A percentile compares a stretch with the other conserved stretches of the same genome.
Evolutionary conservation across 2,888 invertebrate genomes (phyloP).

Genomic region (Callimorpha dominula): DNA sequence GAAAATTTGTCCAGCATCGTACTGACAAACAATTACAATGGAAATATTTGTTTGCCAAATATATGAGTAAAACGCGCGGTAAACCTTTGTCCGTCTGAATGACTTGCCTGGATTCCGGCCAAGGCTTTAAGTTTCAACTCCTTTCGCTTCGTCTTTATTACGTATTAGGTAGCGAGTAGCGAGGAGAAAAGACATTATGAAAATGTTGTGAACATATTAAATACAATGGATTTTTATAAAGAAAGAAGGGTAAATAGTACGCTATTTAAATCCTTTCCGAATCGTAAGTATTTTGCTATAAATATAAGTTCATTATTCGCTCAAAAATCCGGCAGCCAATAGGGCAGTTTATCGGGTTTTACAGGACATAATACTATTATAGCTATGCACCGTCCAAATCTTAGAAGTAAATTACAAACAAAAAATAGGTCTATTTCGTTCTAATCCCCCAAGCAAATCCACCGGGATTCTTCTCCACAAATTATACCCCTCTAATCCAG

Average conservation of each 20-base stretch:
- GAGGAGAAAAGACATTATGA: neutral
- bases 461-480: no score
- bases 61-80: slow-evolving; percentile 16
- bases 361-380: no score
- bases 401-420: no score
- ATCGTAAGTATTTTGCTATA: neutral
- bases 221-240: neutral
- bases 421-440: no score
- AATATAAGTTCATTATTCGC: neutral
- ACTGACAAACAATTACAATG: neutral
- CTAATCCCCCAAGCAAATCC: no score
- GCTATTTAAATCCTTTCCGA: neutral
- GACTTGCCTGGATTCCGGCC: slow-evolving; percentile 75
- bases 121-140: slow-evolving; percentile 68
- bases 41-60: neutral
- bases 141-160: slow-evolving; percentile 71
- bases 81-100: slow-evolving; percentile 56
- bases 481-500: no score
- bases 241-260: neutral
- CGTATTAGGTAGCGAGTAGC: neutral
- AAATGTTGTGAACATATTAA: neutral
- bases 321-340: no score
- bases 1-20: neutral
- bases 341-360: no score
- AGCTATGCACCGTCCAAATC: no score